These are phyloP conservation scores for Clarias laeviceps DNA, from an alignment of 2,797 vertebrate species.

Conservation along the genomic window DNA sequence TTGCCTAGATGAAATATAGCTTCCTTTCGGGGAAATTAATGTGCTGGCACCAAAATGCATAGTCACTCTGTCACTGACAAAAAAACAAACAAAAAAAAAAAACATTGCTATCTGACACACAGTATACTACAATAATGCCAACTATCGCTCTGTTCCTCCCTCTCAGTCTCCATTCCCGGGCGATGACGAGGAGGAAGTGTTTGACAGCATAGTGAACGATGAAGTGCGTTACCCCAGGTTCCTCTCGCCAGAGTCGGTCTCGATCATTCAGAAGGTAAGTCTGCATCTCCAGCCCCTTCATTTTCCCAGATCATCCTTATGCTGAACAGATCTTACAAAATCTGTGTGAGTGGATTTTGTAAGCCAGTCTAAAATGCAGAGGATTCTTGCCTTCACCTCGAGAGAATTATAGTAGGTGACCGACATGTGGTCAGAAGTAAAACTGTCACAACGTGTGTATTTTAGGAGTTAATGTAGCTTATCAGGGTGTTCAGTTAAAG, in stretches of 20 bases:
- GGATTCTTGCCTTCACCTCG: neutral
- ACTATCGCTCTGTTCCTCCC: constrained; percentile 17
- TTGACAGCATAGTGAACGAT: constrained; percentile 93
- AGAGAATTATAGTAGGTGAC: too few relatives aligned
- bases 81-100: neutral
- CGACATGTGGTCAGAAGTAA: neutral
- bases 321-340: neutral
- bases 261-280: constrained; percentile 85
- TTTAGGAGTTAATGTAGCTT: neutral
- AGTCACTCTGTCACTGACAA: neutral
- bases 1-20: neutral
- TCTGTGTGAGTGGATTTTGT: too few relatives aligned
- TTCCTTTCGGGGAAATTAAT: neutral
- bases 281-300: neutral
- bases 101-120: neutral
- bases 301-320: neutral
- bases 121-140: neutral
- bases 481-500: neutral
- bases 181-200: constrained; percentile 95
- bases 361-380: too few relatives aligned
- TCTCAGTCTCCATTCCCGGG: constrained; percentile 91
- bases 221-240: constrained; percentile 85
- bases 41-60: neutral
- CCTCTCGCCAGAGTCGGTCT: constrained; percentile 80
- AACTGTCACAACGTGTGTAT: neutral